Evolutionary conservation across 2,888 invertebrate genomes (phyloP), one percentile per base, ranked within the genome.

Genomic region (Ophion ellenae): DNA sequence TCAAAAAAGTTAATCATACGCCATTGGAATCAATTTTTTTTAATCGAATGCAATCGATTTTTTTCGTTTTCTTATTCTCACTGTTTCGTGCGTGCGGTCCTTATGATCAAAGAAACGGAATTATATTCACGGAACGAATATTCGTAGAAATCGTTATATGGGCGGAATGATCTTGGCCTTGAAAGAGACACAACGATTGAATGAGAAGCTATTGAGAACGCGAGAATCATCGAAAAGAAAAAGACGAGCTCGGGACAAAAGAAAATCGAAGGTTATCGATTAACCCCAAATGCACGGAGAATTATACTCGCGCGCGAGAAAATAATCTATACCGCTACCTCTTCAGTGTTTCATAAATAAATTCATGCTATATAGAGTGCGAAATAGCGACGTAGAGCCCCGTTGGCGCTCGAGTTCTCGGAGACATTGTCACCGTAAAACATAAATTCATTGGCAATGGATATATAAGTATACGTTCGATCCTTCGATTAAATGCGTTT

Each of bases 31-130:
- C 70, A 79, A 79, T 79, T 79, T 79, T 79, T 79, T 79, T 79
- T 40, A 79, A 79, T 79, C 79, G 63, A 70, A 36, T 71, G 79
- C 79, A 79, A 79, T 79, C 79, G 79, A 78, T 70, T 78, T 78
- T 78, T 69, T 78, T 45, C 69, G 2, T 70, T n/a, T 45, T 75
- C 63, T 20, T 78, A 40, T 20, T 59, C 73, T 59, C 59, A 53
- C 57, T 53, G 20, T 77, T 70, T 78, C 78, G 61, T 61, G 36
- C 32, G n/a, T 47, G 64, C 47, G 47, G 24, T 1, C 47, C 11
- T 45, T 32, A 71, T 70, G 20, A 79, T 79, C 63, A 63, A 63
- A 67, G 63, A 63, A 71, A 63, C 45, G 70, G 70, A 63, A 61
- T 47, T 47, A 61, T 17, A 14, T 79, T 79, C 63, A 61, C 61